Base-by-base conservation (phyloP, 1,140 invertebrate genomes). In the Harpegnathos saltator region DNA sequence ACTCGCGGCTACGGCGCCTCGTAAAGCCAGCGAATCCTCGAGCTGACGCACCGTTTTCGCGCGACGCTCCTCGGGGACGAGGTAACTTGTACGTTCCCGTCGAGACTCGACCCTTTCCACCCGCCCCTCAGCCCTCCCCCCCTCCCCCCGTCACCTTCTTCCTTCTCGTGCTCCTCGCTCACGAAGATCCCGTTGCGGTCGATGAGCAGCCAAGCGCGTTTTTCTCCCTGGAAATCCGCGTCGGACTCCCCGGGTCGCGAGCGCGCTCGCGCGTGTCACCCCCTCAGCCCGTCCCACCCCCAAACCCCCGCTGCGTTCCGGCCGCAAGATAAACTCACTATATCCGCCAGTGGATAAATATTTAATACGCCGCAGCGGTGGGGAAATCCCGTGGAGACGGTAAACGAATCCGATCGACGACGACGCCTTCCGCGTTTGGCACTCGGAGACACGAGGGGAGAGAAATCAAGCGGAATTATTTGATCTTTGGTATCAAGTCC, bases 11-110 rank as follows among this genome's bases (percentile, higher is more conserved):
- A 91, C 85, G 86, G 74, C 71, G 80, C 66, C 87, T 90, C 90
- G 85, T 91, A 91, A 92, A 91, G 83, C 73, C 65, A 86, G 81
- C 69, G 82, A 78, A 85, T 69, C 81, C 72, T 71, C 81, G 83
- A 91, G 84, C 89, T 89, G 90, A 88, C 88, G 88, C 78, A 85
- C 86, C 86, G 84, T 85, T 91, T 91, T 90, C 83, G 75, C 74
- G 73, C 74, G 87, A 84, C 65, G 58, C 77, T 87, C 73, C 62
- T 77, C 68, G 61, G 38, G 54, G 75, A 78, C 75, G n/a, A 78
- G 50, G 50, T 69, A 56, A 2, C 29, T 68, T 63, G 48, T 56
- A 71, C 83, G 61, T 84, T 54, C 74, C 61, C 17, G 17, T 14
- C 48, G 48, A 74, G 38, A 72, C 5, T 11, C 50, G 50, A 65